phyloP scores from a whole-genome alignment of 2,113 vertebrate genomes.

The Cacatua alba region DNA sequence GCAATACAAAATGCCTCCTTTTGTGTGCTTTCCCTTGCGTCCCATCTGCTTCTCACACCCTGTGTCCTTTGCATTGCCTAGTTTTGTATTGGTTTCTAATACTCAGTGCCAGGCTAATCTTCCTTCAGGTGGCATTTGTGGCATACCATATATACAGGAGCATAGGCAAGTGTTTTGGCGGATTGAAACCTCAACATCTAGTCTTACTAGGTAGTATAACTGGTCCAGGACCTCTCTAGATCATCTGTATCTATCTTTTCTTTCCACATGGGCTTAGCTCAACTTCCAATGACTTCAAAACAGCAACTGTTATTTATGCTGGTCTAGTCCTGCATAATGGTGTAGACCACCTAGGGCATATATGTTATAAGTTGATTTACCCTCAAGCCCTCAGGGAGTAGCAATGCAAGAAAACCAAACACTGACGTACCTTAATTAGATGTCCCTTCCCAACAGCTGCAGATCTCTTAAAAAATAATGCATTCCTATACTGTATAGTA shows the following conservation, averaged over 20 bases:
- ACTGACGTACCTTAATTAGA: not conserved
- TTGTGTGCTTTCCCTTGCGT: not conserved
- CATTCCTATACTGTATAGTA: not conserved
- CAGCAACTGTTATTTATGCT: not conserved
- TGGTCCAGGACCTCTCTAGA: not conserved
- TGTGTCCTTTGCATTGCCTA: not conserved
- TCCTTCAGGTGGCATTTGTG: not conserved
- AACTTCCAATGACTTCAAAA: not conserved
- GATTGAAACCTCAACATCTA: not conserved
- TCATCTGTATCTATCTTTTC: not conserved
- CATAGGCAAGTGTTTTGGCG: not conserved
- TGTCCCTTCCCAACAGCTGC: not conserved
- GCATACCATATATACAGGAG: not conserved
- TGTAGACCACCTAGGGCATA: not conserved
- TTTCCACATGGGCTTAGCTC: not conserved
- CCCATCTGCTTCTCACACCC: not conserved
- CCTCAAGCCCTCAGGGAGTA: not conserved
- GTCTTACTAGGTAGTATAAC: not conserved
- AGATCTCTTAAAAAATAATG: not conserved
- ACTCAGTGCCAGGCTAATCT: not conserved
- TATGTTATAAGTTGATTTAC: not conserved
- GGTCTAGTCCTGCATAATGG: rapidly evolving
- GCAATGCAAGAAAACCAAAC: not conserved
- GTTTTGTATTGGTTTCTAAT: not conserved
- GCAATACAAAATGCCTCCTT: not conserved